Conservation (phyloP, 2,888 invertebrate species). For the Timema cristinae region DNA sequence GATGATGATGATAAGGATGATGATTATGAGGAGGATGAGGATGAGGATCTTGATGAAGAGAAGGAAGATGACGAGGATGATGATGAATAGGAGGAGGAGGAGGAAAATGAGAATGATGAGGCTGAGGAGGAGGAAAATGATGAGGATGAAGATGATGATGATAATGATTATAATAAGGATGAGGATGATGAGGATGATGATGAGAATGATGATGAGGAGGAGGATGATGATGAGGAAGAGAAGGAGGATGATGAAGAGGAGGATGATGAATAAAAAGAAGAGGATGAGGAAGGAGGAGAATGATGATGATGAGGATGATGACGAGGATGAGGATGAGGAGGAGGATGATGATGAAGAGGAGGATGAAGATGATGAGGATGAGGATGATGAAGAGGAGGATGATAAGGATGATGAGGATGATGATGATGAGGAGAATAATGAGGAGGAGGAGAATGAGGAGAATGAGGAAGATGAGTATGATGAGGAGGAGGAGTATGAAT, state of each 20-base stretch:
- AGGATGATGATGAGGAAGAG: not conserved
- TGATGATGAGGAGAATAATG: too few relatives aligned
- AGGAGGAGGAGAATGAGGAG: too few relatives aligned
- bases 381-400: too few relatives aligned
- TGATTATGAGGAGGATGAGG: not conserved
- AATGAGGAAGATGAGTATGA: too few relatives aligned
- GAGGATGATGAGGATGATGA: not conserved
- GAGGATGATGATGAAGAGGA: not conserved
- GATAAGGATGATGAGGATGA: too few relatives aligned
- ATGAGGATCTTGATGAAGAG: not conserved
- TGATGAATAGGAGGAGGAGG: too few relatives aligned
- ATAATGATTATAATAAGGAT: not conserved
- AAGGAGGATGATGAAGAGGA: not conserved
- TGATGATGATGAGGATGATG: not conserved
- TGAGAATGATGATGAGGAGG: not conserved
- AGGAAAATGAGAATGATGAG: too few relatives aligned
- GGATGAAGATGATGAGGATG: too few relatives aligned
- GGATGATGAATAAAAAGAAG: too few relatives aligned
- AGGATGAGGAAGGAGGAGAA: too few relatives aligned
- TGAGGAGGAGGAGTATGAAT: too few relatives aligned
- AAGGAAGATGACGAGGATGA: not conserved
- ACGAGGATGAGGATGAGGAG: not conserved
- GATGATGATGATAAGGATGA: not conserved
- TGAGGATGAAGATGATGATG: not conserved
- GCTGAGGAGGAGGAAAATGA: too few relatives aligned